Base-by-base conservation (phyloP, 2,797 vertebrate genomes). In the Danio kyathit region DNA sequence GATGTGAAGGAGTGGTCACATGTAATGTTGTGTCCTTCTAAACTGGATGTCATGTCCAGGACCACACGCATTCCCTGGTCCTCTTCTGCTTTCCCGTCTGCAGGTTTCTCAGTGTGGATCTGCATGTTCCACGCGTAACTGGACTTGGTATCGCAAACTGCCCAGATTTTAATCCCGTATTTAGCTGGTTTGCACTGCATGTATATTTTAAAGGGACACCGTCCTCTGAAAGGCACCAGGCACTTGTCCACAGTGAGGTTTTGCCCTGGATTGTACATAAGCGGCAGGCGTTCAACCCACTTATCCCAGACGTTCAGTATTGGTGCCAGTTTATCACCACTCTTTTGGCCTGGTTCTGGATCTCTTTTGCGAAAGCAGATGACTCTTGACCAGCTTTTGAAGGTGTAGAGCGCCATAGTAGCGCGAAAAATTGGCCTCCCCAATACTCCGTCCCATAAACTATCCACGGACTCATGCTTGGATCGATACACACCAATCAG, bases 91-190 rank as follows among this genome's bases (percentile, higher is more conserved):
- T 41, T 38, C 4, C 74, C 38, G 12, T 72, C 71, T 12, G 57
- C 63, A 81, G 57, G 48, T 73, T 79, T 83, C 43, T 84, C 76
- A 21, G 76, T 87, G 79, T 79, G 80, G 43, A 87, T 77, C 76
- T 86, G 82, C 76, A 87, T 76, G 46, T 84, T 85, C 81, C 86
- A 87, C 9, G 79, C 76, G 66, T 80, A 79, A 61, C 38, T 80
- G 12, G 82, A 71, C 13, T 48, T 71, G 38, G 60, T 40, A 79
- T 83, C 77, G 29, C 81, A 81, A 51, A 69, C 49, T 16, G 71
- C 67, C 67, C 69, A 81, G 56, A 71, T 81, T 84, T 84, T 49
- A 46, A 83, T 76, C 17, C 76, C 84, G 52, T 80, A 74, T 75
- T 82, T 72, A 13, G 5, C 59, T 11, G 74, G 77, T 60, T 85